phyloP scores from a whole-genome alignment of 2,113 vertebrate genomes.

The Cichladusa arquata region DNA sequence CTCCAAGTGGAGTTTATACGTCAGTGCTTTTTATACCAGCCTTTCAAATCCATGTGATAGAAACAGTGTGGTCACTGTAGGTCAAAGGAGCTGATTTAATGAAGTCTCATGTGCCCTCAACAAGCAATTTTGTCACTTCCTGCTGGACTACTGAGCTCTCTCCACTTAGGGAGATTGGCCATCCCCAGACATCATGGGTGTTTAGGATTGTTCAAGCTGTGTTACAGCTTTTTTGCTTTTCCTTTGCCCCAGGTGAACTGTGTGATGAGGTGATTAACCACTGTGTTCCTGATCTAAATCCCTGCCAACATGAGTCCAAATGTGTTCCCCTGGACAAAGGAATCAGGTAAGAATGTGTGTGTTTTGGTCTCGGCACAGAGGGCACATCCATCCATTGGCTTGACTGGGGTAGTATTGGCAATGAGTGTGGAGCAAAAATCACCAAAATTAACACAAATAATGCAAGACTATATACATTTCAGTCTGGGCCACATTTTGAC shows the following conservation, averaged over 20 bases:
- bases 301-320: slow-evolving; percentile 91
- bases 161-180: neutral
- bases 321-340: slow-evolving; percentile 83
- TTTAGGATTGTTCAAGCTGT: neutral
- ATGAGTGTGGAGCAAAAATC: neutral
- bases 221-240: neutral
- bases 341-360: slow-evolving; percentile 78
- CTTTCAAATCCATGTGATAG: neutral
- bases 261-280: slow-evolving; percentile 91
- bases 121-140: neutral
- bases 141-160: neutral
- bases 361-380: neutral
- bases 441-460: neutral
- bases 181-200: neutral
- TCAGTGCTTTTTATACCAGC: neutral
- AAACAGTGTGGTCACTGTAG: neutral
- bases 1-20: neutral
- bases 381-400: neutral
- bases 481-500: neutral
- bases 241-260: slow-evolving; percentile 82
- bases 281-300: slow-evolving; percentile 84
- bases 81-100: neutral
- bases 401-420: neutral
- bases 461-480: neutral
- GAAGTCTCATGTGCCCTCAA: neutral